Percentiles rank a stretch among this genome's conserved stretches.
Evolutionary conservation across 2,797 vertebrate genomes (phyloP).

Genomic region (Parauchenoglanis punctatus): DNA sequence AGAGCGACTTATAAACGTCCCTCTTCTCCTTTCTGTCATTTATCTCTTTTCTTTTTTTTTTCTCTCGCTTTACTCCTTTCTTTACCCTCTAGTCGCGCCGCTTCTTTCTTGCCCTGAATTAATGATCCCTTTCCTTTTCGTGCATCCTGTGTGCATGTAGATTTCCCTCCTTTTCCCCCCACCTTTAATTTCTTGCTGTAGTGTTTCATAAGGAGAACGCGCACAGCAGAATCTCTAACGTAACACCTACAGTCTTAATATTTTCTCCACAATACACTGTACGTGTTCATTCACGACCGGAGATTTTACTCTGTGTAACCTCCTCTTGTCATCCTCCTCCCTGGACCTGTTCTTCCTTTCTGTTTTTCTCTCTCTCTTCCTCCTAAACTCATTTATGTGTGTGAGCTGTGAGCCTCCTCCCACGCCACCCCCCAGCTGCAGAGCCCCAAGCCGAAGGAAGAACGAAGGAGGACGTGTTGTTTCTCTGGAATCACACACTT

Average conservation of each 20-base stretch:
- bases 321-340: not conserved
- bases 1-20: conserved; percentile 86
- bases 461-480: not conserved
- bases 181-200: not conserved
- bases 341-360: not conserved
- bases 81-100: not conserved
- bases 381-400: conserved; percentile 13
- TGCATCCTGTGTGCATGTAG: conserved; percentile 24
- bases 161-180: not conserved
- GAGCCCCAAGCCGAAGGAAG: conserved; percentile 3
- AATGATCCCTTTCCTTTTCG: not conserved
- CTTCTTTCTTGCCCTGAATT: not conserved
- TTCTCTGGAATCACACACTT: not conserved
- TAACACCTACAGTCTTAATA: conserved; percentile 34
- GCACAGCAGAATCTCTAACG: conserved; percentile 23
- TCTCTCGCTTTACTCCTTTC: not conserved
- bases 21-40: conserved; percentile 43
- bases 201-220: conserved; percentile 2
- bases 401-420: conserved; percentile 17
- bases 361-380: not conserved
- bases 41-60: not conserved
- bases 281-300: conserved; percentile 7
- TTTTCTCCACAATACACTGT: not conserved
- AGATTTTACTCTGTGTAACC: conserved; percentile 12
- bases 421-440: not conserved